Base-by-base conservation (phyloP, 2,888 invertebrate genomes). In the Cyrtodaria siliqua region DNA sequence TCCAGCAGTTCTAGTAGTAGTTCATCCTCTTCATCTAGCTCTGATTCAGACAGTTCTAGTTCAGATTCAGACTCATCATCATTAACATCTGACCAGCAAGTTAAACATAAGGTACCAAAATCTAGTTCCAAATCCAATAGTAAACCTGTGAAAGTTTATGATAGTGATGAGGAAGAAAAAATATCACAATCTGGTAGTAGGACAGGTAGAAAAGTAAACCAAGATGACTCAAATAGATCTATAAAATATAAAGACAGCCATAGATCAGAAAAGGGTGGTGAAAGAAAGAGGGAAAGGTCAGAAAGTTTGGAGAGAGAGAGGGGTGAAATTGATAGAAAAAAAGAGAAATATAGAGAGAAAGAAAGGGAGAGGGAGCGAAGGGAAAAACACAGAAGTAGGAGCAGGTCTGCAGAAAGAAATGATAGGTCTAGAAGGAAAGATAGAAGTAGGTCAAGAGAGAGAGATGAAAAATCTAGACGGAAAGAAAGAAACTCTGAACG, bases 1-100 rank as follows among this genome's bases (percentile, higher is more conserved):
- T 49, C 61, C n/a, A 84, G 83, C 72, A 74, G 79, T 26, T 81
- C 84, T 6, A 79, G 77, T 27, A 83, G 83, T 70, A 74, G 71
- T 63, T 83, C 84, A 40, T 79, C 79, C 49, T 81, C 83, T 38
- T 80, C 82, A 27, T 78, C 79, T 0, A 70, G 66, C 8, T 84
- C 86, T 14, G 78, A 75, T 14, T 72, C 79, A 18, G 81, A 79
- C 24, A 84, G 84, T 64, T 79, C 81, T 50, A 81, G 78, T 62
- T 79, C 71, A 55, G 82, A 79, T 44, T 80, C 82, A 23, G 47
- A 59, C n/a, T 68, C 42, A 20, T 75, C 76, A 27, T 78, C 82
- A 16, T 33, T 12, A 33, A 59, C 66, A 20, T 63, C 72, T 14
- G 70, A 56, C 27, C 42, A 16, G 18, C 16, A 40, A 44, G 16